These are phyloP conservation scores for Leiothrix lutea DNA, from an alignment of 2,113 vertebrate genomes.

Conservation along the genomic window DNA sequence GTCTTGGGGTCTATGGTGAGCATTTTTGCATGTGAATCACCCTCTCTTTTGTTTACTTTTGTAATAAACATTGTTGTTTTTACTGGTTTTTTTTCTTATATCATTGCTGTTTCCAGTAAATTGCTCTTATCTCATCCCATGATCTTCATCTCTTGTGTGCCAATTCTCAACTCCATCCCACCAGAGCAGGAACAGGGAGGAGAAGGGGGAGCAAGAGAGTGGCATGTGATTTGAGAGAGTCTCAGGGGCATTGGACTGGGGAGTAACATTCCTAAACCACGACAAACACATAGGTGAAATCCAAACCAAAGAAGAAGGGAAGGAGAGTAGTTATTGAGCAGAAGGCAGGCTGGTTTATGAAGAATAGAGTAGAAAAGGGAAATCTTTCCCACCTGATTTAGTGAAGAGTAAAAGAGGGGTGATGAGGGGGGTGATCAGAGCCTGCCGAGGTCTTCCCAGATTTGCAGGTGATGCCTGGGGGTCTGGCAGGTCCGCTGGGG, in stretches of 20 bases:
- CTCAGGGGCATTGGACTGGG: not conserved
- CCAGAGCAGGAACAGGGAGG: not conserved
- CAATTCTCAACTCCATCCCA: not conserved
- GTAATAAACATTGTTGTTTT: not conserved
- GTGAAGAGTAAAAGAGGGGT: not conserved
- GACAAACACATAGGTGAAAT: not conserved
- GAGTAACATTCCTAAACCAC: not conserved
- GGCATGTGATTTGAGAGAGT: not conserved
- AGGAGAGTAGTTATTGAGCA: not conserved
- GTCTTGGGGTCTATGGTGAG: not conserved
- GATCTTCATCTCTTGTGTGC: not conserved
- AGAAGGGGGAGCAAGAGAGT: not conserved
- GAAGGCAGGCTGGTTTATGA: not conserved
- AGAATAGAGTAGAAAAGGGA: not conserved
- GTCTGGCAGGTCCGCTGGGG: not conserved
- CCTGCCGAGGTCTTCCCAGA: not conserved
- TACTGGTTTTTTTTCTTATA: not conserved
- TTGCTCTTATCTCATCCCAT: not conserved
- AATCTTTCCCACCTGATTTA: fast-evolving
- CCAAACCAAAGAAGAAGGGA: not conserved
- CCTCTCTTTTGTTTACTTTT: not conserved
- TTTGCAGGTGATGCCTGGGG: not conserved
- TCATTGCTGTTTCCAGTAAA: not conserved
- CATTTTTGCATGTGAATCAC: not conserved
- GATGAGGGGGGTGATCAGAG: not conserved